Conservation (phyloP, 92 coral and sea anemone genomes). For the Actinostola sp. region DNA sequence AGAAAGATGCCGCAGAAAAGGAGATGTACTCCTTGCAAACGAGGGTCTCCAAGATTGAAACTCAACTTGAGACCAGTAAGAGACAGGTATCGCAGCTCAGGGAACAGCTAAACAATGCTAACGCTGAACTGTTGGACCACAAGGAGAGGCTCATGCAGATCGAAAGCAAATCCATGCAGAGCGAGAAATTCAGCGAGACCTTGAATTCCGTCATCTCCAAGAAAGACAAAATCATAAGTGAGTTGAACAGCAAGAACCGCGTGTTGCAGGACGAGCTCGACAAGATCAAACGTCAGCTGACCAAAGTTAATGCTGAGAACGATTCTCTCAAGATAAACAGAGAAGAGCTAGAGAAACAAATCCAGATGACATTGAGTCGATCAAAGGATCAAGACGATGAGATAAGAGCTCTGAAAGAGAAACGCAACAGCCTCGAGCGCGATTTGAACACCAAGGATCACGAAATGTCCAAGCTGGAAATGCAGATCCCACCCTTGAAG, state of each 20-base stretch:
- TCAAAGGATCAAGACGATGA: constrained; percentile 74
- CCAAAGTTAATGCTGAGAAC: constrained; percentile 49
- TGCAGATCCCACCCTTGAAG: constrained; percentile 66
- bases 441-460: constrained; percentile 76
- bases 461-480: constrained; percentile 69
- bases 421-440: constrained; percentile 75
- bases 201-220: constrained; percentile 69
- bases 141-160: constrained; percentile 85
- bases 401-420: constrained; percentile 68
- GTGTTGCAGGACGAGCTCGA: constrained; percentile 82
- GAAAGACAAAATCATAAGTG: constrained; percentile 83
- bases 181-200: constrained; percentile 89
- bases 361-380: constrained; percentile 46
- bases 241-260: constrained; percentile 76
- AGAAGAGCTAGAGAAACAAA: constrained; percentile 75
- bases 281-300: constrained; percentile 75
- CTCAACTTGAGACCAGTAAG: constrained; percentile 86
- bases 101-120: constrained; percentile 82
- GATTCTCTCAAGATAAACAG: constrained; percentile 69
- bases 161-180: constrained; percentile 86
- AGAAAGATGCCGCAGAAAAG: constrained; percentile 86
- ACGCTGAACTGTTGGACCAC: constrained; percentile 75
- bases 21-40: constrained; percentile 77
- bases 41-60: constrained; percentile 85
- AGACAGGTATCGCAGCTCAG: constrained; percentile 78